These are phyloP conservation scores for Macrosoma leucophasiata DNA, from an alignment of 2,888 invertebrate genomes.

Conservation along the genomic window DNA sequence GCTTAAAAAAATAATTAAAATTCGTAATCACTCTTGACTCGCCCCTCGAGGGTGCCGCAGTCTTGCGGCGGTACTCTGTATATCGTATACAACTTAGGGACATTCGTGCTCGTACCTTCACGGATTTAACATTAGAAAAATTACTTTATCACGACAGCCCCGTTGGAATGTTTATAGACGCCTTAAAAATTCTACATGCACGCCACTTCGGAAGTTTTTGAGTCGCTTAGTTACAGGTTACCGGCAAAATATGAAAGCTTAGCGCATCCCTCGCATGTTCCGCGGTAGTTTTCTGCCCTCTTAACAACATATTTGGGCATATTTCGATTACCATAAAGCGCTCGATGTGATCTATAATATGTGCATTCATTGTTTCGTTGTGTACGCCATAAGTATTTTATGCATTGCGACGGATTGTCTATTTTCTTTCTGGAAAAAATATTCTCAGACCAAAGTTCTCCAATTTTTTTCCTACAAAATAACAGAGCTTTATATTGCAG, in stretches of 20 bases:
- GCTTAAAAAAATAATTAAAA: conserved; percentile 77
- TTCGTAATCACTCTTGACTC: conserved; percentile 76
- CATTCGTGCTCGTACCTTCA: conserved; percentile 41
- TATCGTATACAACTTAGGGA: too few relatives aligned
- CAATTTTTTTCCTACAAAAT: too few relatives aligned
- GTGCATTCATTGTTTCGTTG: conserved; percentile 55
- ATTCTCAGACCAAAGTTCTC: too few relatives aligned
- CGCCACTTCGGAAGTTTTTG: conserved; percentile 52
- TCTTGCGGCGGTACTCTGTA: conserved; percentile 46
- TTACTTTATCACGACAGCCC: conserved; percentile 55
- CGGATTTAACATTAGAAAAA: conserved; percentile 50
- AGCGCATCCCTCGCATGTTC: conserved; percentile 72
- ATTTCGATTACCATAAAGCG: conserved; percentile 76
- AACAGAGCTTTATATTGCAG: too few relatives aligned
- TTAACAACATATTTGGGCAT: conserved; percentile 75
- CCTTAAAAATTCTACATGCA: conserved; percentile 63
- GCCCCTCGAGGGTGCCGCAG: conserved; percentile 48
- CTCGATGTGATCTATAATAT: conserved; percentile 67
- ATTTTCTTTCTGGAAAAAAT: too few relatives aligned
- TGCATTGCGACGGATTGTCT: too few relatives aligned
- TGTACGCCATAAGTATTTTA: too few relatives aligned
- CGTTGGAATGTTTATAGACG: conserved; percentile 57
- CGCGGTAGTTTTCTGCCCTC: conserved; percentile 68
- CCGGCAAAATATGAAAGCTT: conserved; percentile 67
- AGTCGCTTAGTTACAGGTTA: conserved; percentile 57